Base-by-base conservation (phyloP, 2,797 vertebrate genomes). In the Chrosomus eos region DNA sequence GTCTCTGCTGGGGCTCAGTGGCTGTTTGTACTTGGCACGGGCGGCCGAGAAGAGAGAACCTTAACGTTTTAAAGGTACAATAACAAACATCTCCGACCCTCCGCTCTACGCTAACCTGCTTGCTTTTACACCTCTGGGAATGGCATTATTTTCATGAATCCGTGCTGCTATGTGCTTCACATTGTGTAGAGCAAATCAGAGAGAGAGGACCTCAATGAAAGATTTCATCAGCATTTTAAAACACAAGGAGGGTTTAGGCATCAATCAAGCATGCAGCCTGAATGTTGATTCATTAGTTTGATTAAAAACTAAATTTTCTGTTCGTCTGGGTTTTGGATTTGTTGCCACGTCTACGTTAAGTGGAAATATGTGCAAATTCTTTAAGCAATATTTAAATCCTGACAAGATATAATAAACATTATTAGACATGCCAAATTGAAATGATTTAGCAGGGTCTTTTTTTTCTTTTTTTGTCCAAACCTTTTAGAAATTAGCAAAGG, bases 371-470 rank as follows among this genome's bases (percentile, higher is more conserved):
- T 75, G 53, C 7, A 79, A 79, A 81, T 19, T 77, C 26, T 58
- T 68, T 68, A 45, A 77, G 60, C 71, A 68, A 53, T 71, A 66
- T 72, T 85, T 74, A 45, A 66, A 73, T 43, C 84, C 23, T 62
- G 87, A 84, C 66, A 45, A 75, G 51, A 53, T 85, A 89, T 87
- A 86, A 89, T 88, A 89, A 90, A 92, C 91, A 90, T 82, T 87
- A 83, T 79, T 89, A 89, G 78, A 86, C 88, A 88, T 88, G 82
- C 92, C 90, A 58, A 74, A 51, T 33, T 87, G 85, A 90, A 88
- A 89, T 92, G 90, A 91, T 90, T 92, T 90, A 91, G 87, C 85
- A 85, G 87, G 23, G 80, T 88, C 89, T 7, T 14, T 33, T 2
- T 7, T 7, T 7, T 38, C 18, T 48, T 16, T 16, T 48, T 14